Conservation (phyloP, 2,113 vertebrate species). For the Grantiella picta region DNA sequence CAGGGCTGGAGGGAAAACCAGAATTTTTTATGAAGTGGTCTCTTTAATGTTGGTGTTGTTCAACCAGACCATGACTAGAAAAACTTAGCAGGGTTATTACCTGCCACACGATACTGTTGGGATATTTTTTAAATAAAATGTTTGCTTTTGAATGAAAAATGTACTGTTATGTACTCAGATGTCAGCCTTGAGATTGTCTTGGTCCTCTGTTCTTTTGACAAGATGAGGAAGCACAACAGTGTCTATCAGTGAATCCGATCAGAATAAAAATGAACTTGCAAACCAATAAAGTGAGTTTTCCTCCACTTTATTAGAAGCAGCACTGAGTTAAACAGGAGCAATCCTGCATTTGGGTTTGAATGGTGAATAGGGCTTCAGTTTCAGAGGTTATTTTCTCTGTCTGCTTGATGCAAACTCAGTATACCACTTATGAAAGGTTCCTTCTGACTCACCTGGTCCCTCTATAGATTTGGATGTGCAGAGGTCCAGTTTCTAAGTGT, state of each 20-base stretch:
- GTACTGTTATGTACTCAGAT: neutral
- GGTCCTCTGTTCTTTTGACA: neutral
- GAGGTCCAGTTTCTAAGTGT: neutral
- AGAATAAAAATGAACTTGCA: constrained; percentile 3
- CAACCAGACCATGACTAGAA: neutral
- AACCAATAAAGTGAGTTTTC: neutral
- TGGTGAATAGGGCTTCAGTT: constrained; percentile 2
- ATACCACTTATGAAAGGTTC: neutral
- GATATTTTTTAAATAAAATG: neutral
- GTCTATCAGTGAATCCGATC: neutral
- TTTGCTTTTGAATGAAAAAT: neutral
- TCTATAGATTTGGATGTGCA: neutral
- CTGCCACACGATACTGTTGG: neutral
- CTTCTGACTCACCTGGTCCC: neutral
- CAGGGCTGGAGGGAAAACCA: neutral
- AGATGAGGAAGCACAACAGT: neutral
- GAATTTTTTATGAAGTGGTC: neutral
- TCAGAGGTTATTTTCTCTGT: constrained; percentile 9
- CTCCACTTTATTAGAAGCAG: neutral
- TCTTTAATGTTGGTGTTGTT: neutral
- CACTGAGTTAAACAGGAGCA: neutral
- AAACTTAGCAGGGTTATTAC: neutral
- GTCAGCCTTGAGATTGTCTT: neutral
- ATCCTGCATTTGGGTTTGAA: neutral
- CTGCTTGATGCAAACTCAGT: neutral